Percentiles rank a stretch among this genome's conserved stretches.
These are phyloP conservation scores for Triplophysa dalaica DNA, from an alignment of 2,113 vertebrate species.

Conservation along the genomic window DNA sequence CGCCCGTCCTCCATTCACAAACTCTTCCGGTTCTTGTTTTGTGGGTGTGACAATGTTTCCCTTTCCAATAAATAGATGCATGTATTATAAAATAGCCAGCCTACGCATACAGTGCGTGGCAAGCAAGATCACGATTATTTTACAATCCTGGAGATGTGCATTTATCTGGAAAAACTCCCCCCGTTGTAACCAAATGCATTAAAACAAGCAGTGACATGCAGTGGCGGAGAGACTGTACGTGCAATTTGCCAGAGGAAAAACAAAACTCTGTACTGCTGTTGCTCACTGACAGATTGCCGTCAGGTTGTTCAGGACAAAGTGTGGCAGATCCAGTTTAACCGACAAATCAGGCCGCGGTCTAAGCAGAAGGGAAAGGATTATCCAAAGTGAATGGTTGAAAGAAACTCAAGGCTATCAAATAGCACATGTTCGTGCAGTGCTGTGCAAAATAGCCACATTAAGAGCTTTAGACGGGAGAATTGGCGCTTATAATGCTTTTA, in stretches of 20 bases:
- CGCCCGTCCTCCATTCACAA: constrained; percentile 19
- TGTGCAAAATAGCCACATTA: constrained; percentile 66
- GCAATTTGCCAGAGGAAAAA: constrained; percentile 52
- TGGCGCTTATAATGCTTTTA: constrained; percentile 43
- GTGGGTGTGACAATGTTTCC: constrained; percentile 36
- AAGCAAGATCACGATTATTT: neutral
- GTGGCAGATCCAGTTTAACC: constrained; percentile 65
- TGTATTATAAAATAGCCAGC: neutral
- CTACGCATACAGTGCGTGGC: neutral
- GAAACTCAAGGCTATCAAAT: constrained; percentile 73
- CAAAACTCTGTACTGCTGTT: constrained; percentile 14
- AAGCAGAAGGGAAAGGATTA: constrained; percentile 71
- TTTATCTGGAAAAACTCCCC: constrained; percentile 23
- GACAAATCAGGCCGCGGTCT: constrained; percentile 59
- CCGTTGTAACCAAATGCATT: constrained; percentile 22
- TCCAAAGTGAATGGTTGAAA: constrained; percentile 51
- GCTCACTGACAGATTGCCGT: constrained; percentile 50
- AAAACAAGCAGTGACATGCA: constrained; percentile 14
- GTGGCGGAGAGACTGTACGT: neutral
- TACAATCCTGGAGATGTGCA: constrained; percentile 25
- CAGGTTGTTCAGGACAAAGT: constrained; percentile 58
- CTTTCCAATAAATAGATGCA: neutral
- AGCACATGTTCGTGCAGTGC: constrained; percentile 73
- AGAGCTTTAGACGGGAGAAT: constrained; percentile 58
- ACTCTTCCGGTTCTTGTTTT: constrained; percentile 23